Evolutionary conservation across 2,888 invertebrate species (phyloP).

Genomic region (Criorhina ranunculi): DNA sequence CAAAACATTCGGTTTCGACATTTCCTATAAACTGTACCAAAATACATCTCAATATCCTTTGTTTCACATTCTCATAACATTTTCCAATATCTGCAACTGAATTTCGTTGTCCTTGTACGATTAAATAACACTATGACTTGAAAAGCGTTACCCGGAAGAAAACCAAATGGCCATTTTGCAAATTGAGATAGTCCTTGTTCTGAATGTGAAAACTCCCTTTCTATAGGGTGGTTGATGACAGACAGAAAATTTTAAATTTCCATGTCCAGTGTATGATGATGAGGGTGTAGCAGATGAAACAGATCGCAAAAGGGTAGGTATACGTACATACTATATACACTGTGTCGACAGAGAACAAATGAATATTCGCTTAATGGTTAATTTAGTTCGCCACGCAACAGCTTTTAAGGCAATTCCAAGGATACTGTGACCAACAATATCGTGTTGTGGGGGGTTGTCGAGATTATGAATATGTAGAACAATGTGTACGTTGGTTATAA

Average conservation of each 20-base stretch:
- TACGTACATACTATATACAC: background rate
- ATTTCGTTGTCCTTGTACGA: background rate
- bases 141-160: conserved; percentile 1
- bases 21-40: background rate
- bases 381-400: conserved; percentile 3
- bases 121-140: background rate
- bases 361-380: conserved; percentile 2
- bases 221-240: background rate
- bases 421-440: background rate
- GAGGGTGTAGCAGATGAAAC: background rate
- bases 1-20: background rate
- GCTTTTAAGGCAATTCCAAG: background rate
- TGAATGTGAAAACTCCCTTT: background rate
- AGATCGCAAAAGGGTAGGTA: background rate
- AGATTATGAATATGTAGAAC: conserved; percentile 2
- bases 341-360: conserved; percentile 21
- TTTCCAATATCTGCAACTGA: conserved; percentile 18
- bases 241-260: background rate
- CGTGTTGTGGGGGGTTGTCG: background rate
- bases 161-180: background rate
- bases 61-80: background rate
- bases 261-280: background rate
- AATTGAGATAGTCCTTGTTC: background rate
- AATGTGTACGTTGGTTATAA: background rate
- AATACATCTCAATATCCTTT: background rate